Base-by-base conservation (phyloP, 2,797 vertebrate genomes). In the Pelochelys cantorii region DNA sequence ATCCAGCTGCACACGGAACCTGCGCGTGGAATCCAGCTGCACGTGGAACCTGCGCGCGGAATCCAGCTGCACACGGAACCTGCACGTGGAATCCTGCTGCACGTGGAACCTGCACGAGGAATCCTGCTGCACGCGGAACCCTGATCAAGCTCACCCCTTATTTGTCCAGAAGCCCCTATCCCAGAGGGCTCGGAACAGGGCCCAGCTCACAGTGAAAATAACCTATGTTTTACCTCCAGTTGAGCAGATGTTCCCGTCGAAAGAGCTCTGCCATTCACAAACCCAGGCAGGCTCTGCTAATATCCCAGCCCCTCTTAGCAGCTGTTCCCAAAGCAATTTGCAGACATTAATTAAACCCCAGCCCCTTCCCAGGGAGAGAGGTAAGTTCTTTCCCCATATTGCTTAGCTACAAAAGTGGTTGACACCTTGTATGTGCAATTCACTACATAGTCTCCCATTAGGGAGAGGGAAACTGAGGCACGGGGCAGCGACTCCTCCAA, bases 401-500 rank as follows among this genome's bases (percentile, higher is more conserved):
- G 89, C 93, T 90, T n/a, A 87, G 87, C 7, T 8, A 0, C 2
- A 1, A 0, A 60, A 3, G 34, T 57, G 3, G 86, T 42, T 15
- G 29, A 5, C 94, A 20, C 71, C 82, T 4, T 81, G 85, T 1
- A 9, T 31, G 83, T 77, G 1, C 94, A 4, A 23, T 75, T 74
- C 53, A 0, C 15, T 1, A 2, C 23, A 31, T 17, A 6, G 27
- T 20, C 60, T 7, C 52, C 27, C 25, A 0, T 71, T 27, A 82
- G 27, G 34, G 57, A 68, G 11, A 6, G 25, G 85, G 88, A 88
- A 92, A 90, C 88, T 29, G 90, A 92, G 90, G 90, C 82, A 83
- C 4, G 0, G 0, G 1, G 27, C 17, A 75, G 15, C 0, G 2
- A 11, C 10, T 2, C 37, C 18, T 20, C 4, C 62, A 17, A 55